Percentiles rank a stretch among this genome's conserved stretches.
phyloP scores from a whole-genome alignment of 2,113 vertebrate genomes.

The Melanerpes aurifrons region DNA sequence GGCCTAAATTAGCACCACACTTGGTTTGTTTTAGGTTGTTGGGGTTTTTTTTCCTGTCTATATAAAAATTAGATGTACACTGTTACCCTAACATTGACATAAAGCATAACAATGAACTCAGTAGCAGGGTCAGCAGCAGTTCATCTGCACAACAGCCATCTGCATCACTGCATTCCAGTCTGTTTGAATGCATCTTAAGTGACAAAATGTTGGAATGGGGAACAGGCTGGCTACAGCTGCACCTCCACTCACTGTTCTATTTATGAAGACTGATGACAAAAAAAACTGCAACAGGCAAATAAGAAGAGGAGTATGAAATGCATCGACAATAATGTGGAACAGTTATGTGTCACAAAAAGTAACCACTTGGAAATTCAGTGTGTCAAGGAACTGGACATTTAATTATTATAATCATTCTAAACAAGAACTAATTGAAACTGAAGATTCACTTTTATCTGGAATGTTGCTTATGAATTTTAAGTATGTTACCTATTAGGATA shows the following conservation, averaged over 20 bases:
- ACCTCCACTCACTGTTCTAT: slow-evolving; percentile 32
- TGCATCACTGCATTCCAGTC: background rate
- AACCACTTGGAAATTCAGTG: slow-evolving; percentile 52
- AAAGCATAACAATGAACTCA: slow-evolving; percentile 30
- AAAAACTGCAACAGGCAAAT: slow-evolving; percentile 42
- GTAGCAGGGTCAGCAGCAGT: slow-evolving; percentile 41
- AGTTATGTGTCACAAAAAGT: slow-evolving; percentile 62
- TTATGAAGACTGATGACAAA: slow-evolving; percentile 43
- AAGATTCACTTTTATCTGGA: slow-evolving; percentile 60
- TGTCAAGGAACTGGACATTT: slow-evolving; percentile 63
- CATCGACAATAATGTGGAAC: slow-evolving; percentile 51
- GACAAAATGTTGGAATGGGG: slow-evolving; percentile 1
- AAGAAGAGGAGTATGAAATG: slow-evolving; percentile 41
- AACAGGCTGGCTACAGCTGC: slow-evolving; percentile 31
- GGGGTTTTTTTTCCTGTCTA: slow-evolving; percentile 11
- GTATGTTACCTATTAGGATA: slow-evolving; percentile 44
- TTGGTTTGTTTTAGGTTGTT: background rate
- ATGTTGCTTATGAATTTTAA: slow-evolving; percentile 56
- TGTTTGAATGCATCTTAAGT: background rate
- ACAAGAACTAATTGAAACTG: slow-evolving; percentile 63
- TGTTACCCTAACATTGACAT: slow-evolving; percentile 34
- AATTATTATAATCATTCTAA: slow-evolving; percentile 67
- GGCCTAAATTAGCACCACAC: slow-evolving; percentile 28
- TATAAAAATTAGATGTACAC: slow-evolving; percentile 27
- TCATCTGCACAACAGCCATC: slow-evolving; percentile 2